Conservation (phyloP, 1,140 invertebrate genomes). For the Coenobita brevimanus region DNA sequence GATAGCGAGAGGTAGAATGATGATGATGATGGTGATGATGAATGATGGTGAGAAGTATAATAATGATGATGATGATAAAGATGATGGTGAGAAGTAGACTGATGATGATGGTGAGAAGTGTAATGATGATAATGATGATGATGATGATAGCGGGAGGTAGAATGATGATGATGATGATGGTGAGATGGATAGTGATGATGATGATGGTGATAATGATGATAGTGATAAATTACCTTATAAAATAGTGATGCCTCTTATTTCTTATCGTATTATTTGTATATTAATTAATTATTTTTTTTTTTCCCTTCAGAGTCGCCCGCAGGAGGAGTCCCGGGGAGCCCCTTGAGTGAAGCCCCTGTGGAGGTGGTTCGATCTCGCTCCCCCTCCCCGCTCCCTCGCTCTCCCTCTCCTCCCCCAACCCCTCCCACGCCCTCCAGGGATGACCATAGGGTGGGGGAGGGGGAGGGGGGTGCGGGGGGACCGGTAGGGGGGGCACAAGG, state of each 20-base stretch:
- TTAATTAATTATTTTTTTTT: slow-evolving; percentile 12
- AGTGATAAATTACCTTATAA: too few species aligned
- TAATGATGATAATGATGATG: too few species aligned
- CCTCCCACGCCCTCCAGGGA: slow-evolving; percentile 63
- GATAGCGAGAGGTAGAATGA: too few species aligned
- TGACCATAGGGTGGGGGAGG: slow-evolving; percentile 73
- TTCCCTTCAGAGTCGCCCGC: slow-evolving; percentile 46
- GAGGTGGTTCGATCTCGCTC: slow-evolving; percentile 71
- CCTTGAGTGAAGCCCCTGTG: slow-evolving; percentile 54
- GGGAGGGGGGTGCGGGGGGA: slow-evolving; percentile 74
- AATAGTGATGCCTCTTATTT: too few species aligned
- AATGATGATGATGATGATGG: not conserved
- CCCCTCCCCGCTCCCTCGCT: slow-evolving; percentile 68
- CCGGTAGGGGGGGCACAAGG: slow-evolving; percentile 75
- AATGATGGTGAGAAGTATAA: too few species aligned
- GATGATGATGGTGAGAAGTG: too few species aligned
- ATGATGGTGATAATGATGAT: too few species aligned
- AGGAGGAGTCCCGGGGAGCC: not conserved
- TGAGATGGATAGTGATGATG: not conserved
- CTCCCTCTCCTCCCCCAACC: slow-evolving; percentile 70
- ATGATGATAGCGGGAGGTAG: too few species aligned
- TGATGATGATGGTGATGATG: too few species aligned
- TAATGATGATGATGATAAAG: too few species aligned
- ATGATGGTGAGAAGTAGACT: too few species aligned
- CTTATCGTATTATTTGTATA: too few species aligned